These are phyloP conservation scores for Dolomedes plantarius DNA, from an alignment of 2,888 invertebrate species.

Conservation along the genomic window DNA sequence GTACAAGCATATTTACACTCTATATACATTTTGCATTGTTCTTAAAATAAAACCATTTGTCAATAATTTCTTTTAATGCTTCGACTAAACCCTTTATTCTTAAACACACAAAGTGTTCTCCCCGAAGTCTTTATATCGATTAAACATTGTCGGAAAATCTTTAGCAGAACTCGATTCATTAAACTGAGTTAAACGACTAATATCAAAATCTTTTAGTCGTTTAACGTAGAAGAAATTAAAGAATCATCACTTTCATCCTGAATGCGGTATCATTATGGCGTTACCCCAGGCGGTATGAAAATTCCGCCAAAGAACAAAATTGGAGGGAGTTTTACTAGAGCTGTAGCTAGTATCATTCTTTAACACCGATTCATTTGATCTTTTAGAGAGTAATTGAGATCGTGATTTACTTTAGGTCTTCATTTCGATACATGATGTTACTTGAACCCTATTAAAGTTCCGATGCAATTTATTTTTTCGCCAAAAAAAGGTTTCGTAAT, in stretches of 20 bases:
- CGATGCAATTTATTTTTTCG: not conserved
- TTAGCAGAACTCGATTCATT: not conserved
- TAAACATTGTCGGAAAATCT: not conserved
- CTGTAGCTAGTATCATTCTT: no score
- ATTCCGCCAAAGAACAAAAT: not conserved
- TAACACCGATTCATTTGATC: not conserved
- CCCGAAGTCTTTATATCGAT: not conserved
- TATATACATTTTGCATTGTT: no score
- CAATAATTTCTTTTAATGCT: not conserved
- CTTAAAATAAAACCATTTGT: not conserved
- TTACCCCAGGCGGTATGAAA: not conserved
- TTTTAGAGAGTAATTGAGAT: not conserved
- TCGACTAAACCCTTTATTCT: not conserved
- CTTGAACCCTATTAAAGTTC: conserved; percentile 3
- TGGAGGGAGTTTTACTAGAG: not conserved
- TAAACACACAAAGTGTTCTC: not conserved
- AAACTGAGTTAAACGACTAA: conserved; percentile 7
- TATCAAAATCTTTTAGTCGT: conserved; percentile 4
- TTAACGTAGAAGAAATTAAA: conserved; percentile 11
- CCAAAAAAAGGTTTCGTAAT: not conserved
- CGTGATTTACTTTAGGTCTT: not conserved
- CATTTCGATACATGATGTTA: not conserved
- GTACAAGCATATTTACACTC: no score
- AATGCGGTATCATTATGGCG: conserved; percentile 6
- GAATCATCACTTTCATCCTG: conserved; percentile 6